A percentile compares a stretch with the other conserved stretches of the same genome.
Conservation (phyloP, 37 sponge, comb jelly and placozoan genomes). For the Crambe crambe region DNA sequence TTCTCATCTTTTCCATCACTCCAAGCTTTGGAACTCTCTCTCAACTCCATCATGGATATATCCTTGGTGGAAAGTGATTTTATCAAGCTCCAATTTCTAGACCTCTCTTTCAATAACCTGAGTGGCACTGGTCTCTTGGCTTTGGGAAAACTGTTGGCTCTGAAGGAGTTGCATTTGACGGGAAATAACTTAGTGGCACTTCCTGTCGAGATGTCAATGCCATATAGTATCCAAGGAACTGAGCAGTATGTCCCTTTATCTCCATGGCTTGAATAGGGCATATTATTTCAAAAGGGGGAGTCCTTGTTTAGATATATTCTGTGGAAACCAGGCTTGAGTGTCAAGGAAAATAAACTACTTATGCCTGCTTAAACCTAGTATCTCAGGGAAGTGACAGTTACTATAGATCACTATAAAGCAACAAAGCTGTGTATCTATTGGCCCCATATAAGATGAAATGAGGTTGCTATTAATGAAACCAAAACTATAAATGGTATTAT, state of each 20-base stretch:
- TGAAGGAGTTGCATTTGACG: slow-evolving; percentile 79
- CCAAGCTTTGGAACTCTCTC: slow-evolving; percentile 56
- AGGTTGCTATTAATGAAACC: too few relatives aligned
- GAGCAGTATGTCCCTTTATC: slow-evolving; percentile 5
- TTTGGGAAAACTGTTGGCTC: slow-evolving; percentile 63
- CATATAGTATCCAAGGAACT: background rate
- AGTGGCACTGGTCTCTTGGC: slow-evolving; percentile 39
- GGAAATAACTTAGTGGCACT: slow-evolving; percentile 72
- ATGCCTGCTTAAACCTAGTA: too few relatives aligned
- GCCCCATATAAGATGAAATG: too few relatives aligned
- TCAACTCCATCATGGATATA: slow-evolving; percentile 60
- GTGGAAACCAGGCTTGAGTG: too few relatives aligned
- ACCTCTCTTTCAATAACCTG: slow-evolving; percentile 83
- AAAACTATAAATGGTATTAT: too few relatives aligned
- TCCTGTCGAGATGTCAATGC: slow-evolving; percentile 71
- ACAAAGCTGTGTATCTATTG: too few relatives aligned
- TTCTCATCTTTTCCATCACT: slow-evolving; percentile 61
- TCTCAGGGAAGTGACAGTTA: too few relatives aligned
- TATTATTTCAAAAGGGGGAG: background rate
- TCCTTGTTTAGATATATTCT: too few relatives aligned
- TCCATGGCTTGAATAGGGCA: background rate
- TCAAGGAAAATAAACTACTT: too few relatives aligned
- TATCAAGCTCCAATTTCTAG: slow-evolving; percentile 40
- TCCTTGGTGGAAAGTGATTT: slow-evolving; percentile 12
- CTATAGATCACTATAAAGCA: too few relatives aligned